Base-by-base conservation (phyloP, 2,888 invertebrate genomes). In the Empis stercorea region DNA sequence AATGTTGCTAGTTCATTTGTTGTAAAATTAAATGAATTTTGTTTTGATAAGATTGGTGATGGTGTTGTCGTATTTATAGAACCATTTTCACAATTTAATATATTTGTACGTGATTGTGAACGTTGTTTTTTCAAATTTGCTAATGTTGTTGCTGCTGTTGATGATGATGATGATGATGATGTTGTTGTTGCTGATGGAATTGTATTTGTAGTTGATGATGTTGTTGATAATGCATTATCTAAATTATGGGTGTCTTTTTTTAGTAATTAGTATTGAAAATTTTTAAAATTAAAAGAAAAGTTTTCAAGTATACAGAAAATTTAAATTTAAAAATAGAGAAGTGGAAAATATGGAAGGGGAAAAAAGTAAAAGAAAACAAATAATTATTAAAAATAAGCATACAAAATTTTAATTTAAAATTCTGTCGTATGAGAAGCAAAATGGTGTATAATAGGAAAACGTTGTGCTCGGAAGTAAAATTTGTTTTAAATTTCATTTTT, bases 121-220 rank as follows among this genome's bases (percentile, higher is more conserved):
- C 94, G 76, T 64, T 93, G 91, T 68, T 92, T 92, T 73, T 95
- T 95, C 66, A 94, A 74, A 70, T 94, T 93, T 46, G 93, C 85
- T 58, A 95, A 76, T 44, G 93, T 93, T 53, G 69, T 51, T 56
- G 55, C 44, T 51, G 54, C 30, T 53, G 59, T 1, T 53, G 54
- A 23, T 52, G 50, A 54, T 51, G 34, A 52, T 59, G 55, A 55
- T 60, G 59, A 51, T 40, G 49, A 40, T 50, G 52, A 47, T 51
- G 51, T 52, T 55, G 58, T 44, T 54, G 56, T n/a, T 51, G 34
- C 52, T 59, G 55, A 55, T 60, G 59, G 52, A 60, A 60, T 47
- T 13, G 52, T 45, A n/a, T n/a, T n/a, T 45, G 49, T 44, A 30
- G 14, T 32, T 40, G 49, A 40, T 50, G 52, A 47, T 51, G 51